These are phyloP conservation scores for Ceyx margarethae DNA, from an alignment of 2,113 vertebrate genomes.

Conservation along the genomic window DNA sequence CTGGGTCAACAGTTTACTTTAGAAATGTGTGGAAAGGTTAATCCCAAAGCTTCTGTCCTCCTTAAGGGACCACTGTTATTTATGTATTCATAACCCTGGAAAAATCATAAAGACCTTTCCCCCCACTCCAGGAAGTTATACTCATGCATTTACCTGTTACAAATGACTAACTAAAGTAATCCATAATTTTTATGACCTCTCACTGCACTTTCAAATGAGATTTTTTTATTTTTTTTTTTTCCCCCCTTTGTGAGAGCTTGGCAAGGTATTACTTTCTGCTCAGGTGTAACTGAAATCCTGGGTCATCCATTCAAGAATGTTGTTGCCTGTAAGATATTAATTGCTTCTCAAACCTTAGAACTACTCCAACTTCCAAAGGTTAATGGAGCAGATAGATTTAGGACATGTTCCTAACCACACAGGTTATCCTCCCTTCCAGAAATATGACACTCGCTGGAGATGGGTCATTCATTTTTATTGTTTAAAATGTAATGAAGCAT, in stretches of 20 bases:
- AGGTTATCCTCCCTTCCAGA: slow-evolving; percentile 74
- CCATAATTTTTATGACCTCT: slow-evolving; percentile 59
- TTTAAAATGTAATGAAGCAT: slow-evolving; percentile 76
- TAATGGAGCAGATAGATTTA: slow-evolving; percentile 80
- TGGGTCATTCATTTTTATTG: slow-evolving; percentile 78
- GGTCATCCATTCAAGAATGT: slow-evolving; percentile 33
- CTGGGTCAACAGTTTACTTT: slow-evolving; percentile 33
- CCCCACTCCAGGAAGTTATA: slow-evolving; percentile 57
- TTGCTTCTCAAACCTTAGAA: slow-evolving; percentile 63
- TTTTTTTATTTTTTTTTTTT: not conserved
- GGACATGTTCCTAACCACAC: slow-evolving; percentile 60
- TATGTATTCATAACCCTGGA: slow-evolving; percentile 52
- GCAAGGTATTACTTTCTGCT: slow-evolving; percentile 66
- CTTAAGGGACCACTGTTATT: slow-evolving; percentile 37
- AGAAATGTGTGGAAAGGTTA: slow-evolving; percentile 51
- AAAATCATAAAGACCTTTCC: slow-evolving; percentile 43
- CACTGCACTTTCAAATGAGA: slow-evolving; percentile 53
- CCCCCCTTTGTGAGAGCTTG: not conserved
- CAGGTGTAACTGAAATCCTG: slow-evolving; percentile 70
- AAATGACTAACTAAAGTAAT: slow-evolving; percentile 70
- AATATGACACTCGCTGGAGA: slow-evolving; percentile 76
- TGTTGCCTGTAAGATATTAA: slow-evolving; percentile 64
- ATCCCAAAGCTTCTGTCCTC: slow-evolving; percentile 48
- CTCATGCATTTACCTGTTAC: slow-evolving; percentile 64
- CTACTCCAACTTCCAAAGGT: slow-evolving; percentile 69